phyloP scores from a whole-genome alignment of 2,888 invertebrate species.

The Agonopterix arenella region DNA sequence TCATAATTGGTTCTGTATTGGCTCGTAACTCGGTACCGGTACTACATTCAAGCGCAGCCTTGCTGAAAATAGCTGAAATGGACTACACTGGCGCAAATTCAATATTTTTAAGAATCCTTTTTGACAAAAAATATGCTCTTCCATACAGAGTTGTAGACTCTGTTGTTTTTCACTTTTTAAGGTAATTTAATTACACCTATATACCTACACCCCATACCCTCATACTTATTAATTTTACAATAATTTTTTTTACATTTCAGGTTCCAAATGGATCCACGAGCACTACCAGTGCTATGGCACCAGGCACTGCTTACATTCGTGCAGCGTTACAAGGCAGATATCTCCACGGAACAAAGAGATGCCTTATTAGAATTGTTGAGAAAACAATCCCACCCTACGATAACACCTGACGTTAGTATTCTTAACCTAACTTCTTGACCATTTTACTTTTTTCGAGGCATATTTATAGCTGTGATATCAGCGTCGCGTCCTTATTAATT shows the following conservation, averaged over 20 bases:
- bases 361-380: constrained; percentile 87
- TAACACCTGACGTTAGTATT: constrained; percentile 79
- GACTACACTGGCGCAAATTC: constrained; percentile 97
- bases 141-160: constrained; percentile 97
- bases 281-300: constrained; percentile 97
- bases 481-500: background rate
- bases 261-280: constrained; percentile 88
- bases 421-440: background rate
- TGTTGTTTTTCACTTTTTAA: constrained; percentile 94
- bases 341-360: constrained; percentile 95
- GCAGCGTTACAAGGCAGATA: constrained; percentile 96
- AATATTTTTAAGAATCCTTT: constrained; percentile 93
- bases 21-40: constrained; percentile 95
- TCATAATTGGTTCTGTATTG: constrained; percentile 94
- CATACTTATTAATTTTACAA: background rate
- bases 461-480: background rate
- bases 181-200: constrained; percentile 65
- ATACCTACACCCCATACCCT: too few species aligned
- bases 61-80: constrained; percentile 98
- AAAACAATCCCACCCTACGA: constrained; percentile 82
- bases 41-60: constrained; percentile 95
- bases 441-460: background rate
- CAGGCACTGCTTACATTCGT: constrained; percentile 95
- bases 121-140: constrained; percentile 98
- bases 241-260: constrained; percentile 64